A percentile compares a stretch with the other conserved stretches of the same genome.
phyloP scores from a whole-genome alignment of 2,113 vertebrate genomes.

The Odobenus rosmarus region DNA sequence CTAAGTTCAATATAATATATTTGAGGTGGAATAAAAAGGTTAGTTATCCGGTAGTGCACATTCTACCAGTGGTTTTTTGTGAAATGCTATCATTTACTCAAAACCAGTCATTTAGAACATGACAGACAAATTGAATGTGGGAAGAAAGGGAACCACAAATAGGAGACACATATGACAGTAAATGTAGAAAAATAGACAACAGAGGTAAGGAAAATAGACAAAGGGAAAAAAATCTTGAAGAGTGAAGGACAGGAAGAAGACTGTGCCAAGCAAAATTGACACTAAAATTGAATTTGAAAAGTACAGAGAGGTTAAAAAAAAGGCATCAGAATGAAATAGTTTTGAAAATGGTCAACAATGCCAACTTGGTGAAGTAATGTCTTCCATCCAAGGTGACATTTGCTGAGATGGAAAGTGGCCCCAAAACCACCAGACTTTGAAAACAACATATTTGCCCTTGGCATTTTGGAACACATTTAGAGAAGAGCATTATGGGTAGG shows the following conservation, averaged over 20 bases:
- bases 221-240: constrained; percentile 2
- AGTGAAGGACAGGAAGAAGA: constrained; percentile 49
- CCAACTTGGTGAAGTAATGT: constrained; percentile 56
- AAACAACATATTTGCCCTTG: constrained; percentile 18
- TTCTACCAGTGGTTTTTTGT: constrained; percentile 40
- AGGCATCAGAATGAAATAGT: background rate
- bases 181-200: constrained; percentile 55
- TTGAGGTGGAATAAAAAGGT: constrained; percentile 35
- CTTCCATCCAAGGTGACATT: constrained; percentile 61
- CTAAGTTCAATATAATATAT: constrained; percentile 19
- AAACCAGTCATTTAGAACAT: constrained; percentile 56
- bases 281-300: constrained; percentile 46
- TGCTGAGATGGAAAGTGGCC: constrained; percentile 35
- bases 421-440: constrained; percentile 18
- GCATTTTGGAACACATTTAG: constrained; percentile 17
- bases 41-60: constrained; percentile 1
- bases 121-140: constrained; percentile 68
- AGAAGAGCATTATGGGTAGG: background rate
- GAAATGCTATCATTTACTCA: constrained; percentile 69
- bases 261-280: constrained; percentile 36
- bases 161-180: constrained; percentile 32
- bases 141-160: constrained; percentile 61
- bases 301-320: constrained; percentile 44
- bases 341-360: constrained; percentile 51
- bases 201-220: constrained; percentile 59